Percentiles rank a stretch among this genome's conserved stretches.
These are phyloP conservation scores for Melolontha melolontha DNA, from an alignment of 2,888 invertebrate genomes.

Conservation along the genomic window DNA sequence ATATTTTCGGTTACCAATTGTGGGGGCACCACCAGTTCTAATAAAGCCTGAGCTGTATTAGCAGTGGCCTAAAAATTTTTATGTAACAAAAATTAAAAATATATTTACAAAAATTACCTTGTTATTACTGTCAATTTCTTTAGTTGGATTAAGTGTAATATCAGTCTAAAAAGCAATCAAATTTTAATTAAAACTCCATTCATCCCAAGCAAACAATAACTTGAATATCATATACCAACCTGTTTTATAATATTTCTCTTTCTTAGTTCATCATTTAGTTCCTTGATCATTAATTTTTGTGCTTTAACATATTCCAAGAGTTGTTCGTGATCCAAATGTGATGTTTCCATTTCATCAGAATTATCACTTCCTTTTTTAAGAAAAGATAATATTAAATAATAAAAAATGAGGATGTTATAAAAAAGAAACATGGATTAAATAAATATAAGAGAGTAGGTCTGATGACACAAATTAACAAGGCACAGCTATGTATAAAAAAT, in stretches of 20 bases:
- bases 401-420: too few relatives aligned
- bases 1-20: too few relatives aligned
- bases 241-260: conserved; percentile 38
- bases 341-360: conserved; percentile 17
- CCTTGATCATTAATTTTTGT: conserved; percentile 39
- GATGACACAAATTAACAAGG: too few relatives aligned
- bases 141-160: not conserved
- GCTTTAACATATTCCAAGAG: conserved; percentile 26
- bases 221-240: conserved; percentile 6
- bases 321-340: conserved; percentile 30
- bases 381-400: not conserved
- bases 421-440: not conserved
- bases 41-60: too few relatives aligned
- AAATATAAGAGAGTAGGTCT: too few relatives aligned
- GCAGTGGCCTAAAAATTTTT: too few relatives aligned
- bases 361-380: conserved; percentile 28
- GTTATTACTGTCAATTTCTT: too few relatives aligned
- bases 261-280: conserved; percentile 40
- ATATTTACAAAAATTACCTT: too few relatives aligned
- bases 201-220: not conserved
- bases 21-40: not conserved
- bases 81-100: too few relatives aligned
- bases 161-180: conserved; percentile 1
- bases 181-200: not conserved
- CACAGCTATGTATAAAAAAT: too few relatives aligned